phyloP scores from a whole-genome alignment of 2,797 vertebrate species.

The Tokudaia muenninki region DNA sequence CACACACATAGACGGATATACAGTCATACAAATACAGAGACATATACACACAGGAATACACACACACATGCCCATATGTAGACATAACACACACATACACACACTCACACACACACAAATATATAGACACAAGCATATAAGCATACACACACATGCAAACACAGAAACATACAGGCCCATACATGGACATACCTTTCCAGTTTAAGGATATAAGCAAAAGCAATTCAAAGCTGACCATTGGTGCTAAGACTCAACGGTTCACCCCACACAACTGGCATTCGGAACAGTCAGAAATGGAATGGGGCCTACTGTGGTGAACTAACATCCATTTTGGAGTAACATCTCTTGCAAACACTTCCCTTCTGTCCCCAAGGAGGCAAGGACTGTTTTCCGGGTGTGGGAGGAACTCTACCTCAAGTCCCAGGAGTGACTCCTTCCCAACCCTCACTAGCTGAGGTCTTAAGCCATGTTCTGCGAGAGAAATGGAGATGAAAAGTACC shows the following conservation, averaged over 20 bases:
- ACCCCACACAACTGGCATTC: background rate
- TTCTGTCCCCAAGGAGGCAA: background rate
- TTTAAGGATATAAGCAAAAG: background rate
- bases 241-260: background rate
- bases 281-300: background rate
- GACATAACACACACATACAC: background rate
- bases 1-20: background rate
- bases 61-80: background rate
- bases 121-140: background rate
- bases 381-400: background rate
- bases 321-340: background rate
- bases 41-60: background rate
- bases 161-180: background rate
- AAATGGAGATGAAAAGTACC: background rate
- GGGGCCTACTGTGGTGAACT: background rate
- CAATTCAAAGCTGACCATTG: background rate
- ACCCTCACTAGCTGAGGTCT: background rate
- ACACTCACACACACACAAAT: background rate
- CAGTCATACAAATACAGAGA: background rate
- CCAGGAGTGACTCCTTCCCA: background rate
- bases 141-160: background rate
- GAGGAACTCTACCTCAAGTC: background rate
- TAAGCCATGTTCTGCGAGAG: background rate
- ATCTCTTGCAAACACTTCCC: background rate
- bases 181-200: background rate